These are phyloP conservation scores for Drosophila colorata DNA, from an alignment of 2,888 invertebrate species.

Conservation along the genomic window DNA sequence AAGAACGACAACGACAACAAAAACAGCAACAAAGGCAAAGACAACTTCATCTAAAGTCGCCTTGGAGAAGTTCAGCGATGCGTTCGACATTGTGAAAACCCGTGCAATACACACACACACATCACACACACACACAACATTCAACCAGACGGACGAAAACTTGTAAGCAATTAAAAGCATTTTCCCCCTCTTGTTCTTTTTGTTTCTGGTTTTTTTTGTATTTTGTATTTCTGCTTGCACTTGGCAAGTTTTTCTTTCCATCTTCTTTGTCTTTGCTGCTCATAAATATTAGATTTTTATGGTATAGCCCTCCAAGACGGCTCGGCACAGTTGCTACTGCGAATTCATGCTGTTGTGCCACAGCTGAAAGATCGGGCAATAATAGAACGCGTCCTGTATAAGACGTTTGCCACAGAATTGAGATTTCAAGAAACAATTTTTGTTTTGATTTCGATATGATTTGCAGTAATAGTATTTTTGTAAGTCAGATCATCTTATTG, in stretches of 20 bases:
- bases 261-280: constrained; percentile 19
- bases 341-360: not conserved
- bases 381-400: not conserved
- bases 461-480: too few species aligned
- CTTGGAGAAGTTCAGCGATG: constrained; percentile 45
- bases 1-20: constrained; percentile 7
- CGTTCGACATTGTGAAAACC: constrained; percentile 42
- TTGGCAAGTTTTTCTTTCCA: constrained; percentile 14
- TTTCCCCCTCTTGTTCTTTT: constrained; percentile 20
- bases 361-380: constrained; percentile 2
- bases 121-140: not conserved
- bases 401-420: not conserved
- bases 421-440: not conserved
- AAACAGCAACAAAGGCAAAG: constrained; percentile 18
- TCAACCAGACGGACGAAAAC: constrained; percentile 26
- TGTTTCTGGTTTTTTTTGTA: constrained; percentile 13
- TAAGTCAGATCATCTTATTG: too few species aligned
- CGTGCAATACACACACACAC: constrained; percentile 8
- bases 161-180: constrained; percentile 57
- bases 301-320: not conserved
- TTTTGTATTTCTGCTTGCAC: constrained; percentile 11
- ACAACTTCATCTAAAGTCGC: constrained; percentile 55
- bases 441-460: too few species aligned
- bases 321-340: not conserved
- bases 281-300: constrained; percentile 64